Conservation (phyloP, 2,888 invertebrate genomes). For the Cephus spinipes region DNA sequence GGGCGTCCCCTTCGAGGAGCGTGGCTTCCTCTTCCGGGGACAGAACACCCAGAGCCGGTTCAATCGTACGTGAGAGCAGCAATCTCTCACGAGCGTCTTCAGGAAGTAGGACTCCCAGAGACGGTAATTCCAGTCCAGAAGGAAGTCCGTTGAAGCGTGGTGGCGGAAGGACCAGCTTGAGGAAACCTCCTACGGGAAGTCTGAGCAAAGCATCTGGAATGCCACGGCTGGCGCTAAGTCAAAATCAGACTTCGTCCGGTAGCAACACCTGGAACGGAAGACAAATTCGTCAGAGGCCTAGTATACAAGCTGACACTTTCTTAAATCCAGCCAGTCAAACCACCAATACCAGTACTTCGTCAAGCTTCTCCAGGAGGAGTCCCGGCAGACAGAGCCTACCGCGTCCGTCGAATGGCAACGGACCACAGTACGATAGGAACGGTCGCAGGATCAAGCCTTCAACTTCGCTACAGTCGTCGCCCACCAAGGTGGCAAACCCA, state of each 20-base stretch:
- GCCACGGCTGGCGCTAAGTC: conserved; percentile 61
- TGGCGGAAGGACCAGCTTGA: conserved; percentile 68
- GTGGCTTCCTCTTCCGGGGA: conserved; percentile 50
- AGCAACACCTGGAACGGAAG: conserved; percentile 84
- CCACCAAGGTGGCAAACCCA: conserved; percentile 74
- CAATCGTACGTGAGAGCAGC: conserved; percentile 56
- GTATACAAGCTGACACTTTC: conserved; percentile 75
- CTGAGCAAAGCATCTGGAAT: conserved; percentile 68
- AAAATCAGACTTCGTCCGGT: conserved; percentile 49
- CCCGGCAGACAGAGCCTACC: conserved; percentile 63
- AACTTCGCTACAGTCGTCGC: conserved; percentile 73
- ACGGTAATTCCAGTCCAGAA: conserved; percentile 56
- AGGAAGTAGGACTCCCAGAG: conserved; percentile 53
- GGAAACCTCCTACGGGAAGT: conserved; percentile 68
- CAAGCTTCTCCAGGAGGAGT: conserved; percentile 59
- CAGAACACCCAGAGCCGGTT: conserved; percentile 49
- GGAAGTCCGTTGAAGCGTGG: conserved; percentile 73
- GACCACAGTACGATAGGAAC: conserved; percentile 66
- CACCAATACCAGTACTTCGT: conserved; percentile 51
- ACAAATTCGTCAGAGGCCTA: conserved; percentile 64
- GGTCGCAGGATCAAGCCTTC: conserved; percentile 67
- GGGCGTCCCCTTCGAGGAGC: conserved; percentile 51
- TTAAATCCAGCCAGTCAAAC: conserved; percentile 47
- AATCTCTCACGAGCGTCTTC: conserved; percentile 55
- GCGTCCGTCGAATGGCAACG: conserved; percentile 66